Evolutionary conservation across 2,888 invertebrate genomes (phyloP).

Genomic region (Hypercompe scribonia): DNA sequence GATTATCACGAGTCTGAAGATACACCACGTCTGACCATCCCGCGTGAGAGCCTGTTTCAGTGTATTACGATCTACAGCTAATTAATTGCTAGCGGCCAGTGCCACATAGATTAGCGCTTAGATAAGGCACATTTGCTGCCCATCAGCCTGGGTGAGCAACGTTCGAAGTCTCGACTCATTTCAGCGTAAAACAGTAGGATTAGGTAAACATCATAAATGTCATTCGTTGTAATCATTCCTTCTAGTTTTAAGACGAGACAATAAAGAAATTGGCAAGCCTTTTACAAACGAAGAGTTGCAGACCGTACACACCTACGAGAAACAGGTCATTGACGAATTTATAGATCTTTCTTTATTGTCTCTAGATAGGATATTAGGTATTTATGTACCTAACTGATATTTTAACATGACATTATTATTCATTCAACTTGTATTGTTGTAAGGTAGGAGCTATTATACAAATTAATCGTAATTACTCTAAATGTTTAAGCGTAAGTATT

Average conservation of each 20-base stretch:
- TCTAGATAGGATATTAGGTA: slow-evolving; percentile 40
- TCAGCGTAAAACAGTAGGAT: slow-evolving; percentile 16
- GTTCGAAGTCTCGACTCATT: slow-evolving; percentile 6
- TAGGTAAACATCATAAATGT: slow-evolving; percentile 42
- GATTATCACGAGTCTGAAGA: slow-evolving; percentile 42
- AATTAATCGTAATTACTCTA: slow-evolving; percentile 69
- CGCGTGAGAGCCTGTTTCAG: slow-evolving; percentile 78
- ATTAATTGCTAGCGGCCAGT: slow-evolving; percentile 19
- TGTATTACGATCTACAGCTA: slow-evolving; percentile 57
- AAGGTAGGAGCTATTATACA: slow-evolving; percentile 69
- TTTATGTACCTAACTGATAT: slow-evolving; percentile 39
- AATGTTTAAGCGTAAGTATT: slow-evolving; percentile 63
- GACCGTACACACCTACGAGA: slow-evolving; percentile 5
- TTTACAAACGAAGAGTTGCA: slow-evolving; percentile 12
- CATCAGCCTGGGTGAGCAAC: not conserved
- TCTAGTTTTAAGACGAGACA: slow-evolving; percentile 48
- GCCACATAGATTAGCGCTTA: not conserved
- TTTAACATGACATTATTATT: slow-evolving; percentile 43
- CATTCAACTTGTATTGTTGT: slow-evolving; percentile 61
- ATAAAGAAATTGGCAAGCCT: slow-evolving; percentile 51
- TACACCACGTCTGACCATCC: slow-evolving; percentile 33
- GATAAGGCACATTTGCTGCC: slow-evolving; percentile 5
- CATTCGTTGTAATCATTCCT: slow-evolving; percentile 39
- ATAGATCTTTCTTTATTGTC: slow-evolving; percentile 60
- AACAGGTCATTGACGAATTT: slow-evolving; percentile 20